Evolutionary conservation across 2,797 vertebrate species (phyloP).

Genomic region (Anguilla pacifica): DNA sequence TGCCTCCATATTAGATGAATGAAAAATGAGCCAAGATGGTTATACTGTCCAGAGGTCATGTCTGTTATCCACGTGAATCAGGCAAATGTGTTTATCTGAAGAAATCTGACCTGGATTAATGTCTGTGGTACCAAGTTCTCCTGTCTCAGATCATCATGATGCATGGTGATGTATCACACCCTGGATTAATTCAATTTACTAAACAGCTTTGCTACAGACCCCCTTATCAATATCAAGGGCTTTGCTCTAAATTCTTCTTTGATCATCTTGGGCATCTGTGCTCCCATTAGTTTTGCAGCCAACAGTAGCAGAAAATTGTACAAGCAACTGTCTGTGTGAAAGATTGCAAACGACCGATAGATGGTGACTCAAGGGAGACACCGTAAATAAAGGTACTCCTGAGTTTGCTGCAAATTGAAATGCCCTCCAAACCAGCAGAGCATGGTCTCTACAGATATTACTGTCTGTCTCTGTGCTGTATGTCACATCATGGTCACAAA

Average conservation of each 20-base stretch:
- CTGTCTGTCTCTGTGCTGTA: not conserved
- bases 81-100: not conserved
- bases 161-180: slow-evolving; percentile 46
- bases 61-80: not conserved
- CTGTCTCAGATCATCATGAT: slow-evolving; percentile 46
- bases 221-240: slow-evolving; percentile 56
- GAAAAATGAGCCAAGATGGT: not conserved
- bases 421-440: slow-evolving; percentile 9
- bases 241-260: slow-evolving; percentile 55
- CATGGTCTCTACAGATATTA: slow-evolving; percentile 6
- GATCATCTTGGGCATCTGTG: slow-evolving; percentile 48
- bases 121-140: not conserved
- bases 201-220: slow-evolving; percentile 48
- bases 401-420: slow-evolving; percentile 20
- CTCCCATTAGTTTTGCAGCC: slow-evolving; percentile 46
- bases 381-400: slow-evolving; percentile 39
- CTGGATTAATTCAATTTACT: slow-evolving; percentile 53
- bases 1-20: not conserved
- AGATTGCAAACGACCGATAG: slow-evolving; percentile 34
- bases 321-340: slow-evolving; percentile 50
- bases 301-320: slow-evolving; percentile 46
- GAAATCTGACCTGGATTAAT: not conserved
- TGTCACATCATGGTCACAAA: not conserved
- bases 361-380: slow-evolving; percentile 29
- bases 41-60: not conserved